Evolutionary conservation across 2,888 invertebrate genomes (phyloP), one percentile per base, ranked within the genome.

Genomic region (Euzetes globulus): DNA sequence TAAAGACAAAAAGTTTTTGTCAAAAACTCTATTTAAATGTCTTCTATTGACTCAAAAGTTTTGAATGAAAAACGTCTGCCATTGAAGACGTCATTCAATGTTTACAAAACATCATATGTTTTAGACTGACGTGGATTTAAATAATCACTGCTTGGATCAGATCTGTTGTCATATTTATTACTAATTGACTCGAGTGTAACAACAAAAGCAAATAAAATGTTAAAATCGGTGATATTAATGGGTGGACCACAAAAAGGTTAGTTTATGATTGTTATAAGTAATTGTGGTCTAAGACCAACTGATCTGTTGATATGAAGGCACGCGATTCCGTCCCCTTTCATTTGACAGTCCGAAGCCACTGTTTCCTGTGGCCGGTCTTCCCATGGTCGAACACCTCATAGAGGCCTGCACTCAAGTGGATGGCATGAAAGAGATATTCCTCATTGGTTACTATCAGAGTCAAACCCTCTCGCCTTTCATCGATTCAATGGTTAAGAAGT

Each of bases 271-370:
- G n/a, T n/a, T 7, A 33, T 7, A 33, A 33, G 7, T 33, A 33
- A 6, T 33, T 33, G n/a, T n/a, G n/a, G 33, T 33, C 33, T 33
- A 33, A 58, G 6, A 11, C 27, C 25, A 25, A 15, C 22, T 22
- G 9, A 50, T 50, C 4, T 50, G 4, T 58, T 55, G 55, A 9
- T 41, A 15, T n/a, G 41, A 82, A 96, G 98, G 98, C 0, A 99
- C 98, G 11, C 87, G 98, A 73, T 99, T 99, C 83, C 89, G 99
- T 0, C 99, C 99, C 0, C 85, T 99, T 3, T 97, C 97, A 0
- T 84, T 99, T 76, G 97, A 98, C 82, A 89, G 92, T n/a, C 97
- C 99, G 0, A 99, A 99, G 83, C 98, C 98, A 0, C 83, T 99
- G 19, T 99, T 99, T 83, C 97, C 97, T 0, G 91, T 99, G 17